Evolutionary conservation across 1,140 invertebrate species (phyloP).

Genomic region (Ctenoplectra terminalis): DNA sequence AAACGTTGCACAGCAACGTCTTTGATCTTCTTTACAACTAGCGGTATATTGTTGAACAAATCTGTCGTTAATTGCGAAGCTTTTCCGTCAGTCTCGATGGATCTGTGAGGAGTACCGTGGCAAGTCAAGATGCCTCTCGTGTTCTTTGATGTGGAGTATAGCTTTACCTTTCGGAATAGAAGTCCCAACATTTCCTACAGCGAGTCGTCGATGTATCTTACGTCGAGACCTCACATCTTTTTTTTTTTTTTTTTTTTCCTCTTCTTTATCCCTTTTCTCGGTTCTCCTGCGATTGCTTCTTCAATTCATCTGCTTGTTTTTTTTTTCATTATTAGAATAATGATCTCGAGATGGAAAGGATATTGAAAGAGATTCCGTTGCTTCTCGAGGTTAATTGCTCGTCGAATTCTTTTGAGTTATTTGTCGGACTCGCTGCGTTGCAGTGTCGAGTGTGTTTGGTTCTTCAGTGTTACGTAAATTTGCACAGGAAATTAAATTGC

Average conservation of each 20-base stretch:
- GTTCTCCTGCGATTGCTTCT: background rate
- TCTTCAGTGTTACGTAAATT: too few relatives aligned
- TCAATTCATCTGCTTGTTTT: background rate
- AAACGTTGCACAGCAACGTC: background rate
- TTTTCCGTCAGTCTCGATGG: background rate
- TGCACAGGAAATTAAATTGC: background rate
- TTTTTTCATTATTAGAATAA: background rate
- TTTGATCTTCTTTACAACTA: background rate
- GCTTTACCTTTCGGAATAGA: slow-evolving; percentile 56
- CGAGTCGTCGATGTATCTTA: slow-evolving; percentile 11
- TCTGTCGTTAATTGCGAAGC: slow-evolving; percentile 9
- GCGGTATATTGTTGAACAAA: background rate
- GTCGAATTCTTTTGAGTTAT: background rate
- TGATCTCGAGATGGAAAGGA: background rate
- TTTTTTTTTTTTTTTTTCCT: background rate
- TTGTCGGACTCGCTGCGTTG: background rate
- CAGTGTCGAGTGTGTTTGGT: too few relatives aligned
- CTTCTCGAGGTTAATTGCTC: slow-evolving; percentile 32
- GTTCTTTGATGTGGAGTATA: background rate
- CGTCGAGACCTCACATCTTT: background rate
- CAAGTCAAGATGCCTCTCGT: background rate
- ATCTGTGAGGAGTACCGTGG: background rate
- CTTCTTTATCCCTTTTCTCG: too few relatives aligned
- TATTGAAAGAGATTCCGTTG: background rate
- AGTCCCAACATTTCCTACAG: slow-evolving; percentile 37